Conservation (phyloP, 2,113 vertebrate genomes). For the Cynocephalus volans region DNA sequence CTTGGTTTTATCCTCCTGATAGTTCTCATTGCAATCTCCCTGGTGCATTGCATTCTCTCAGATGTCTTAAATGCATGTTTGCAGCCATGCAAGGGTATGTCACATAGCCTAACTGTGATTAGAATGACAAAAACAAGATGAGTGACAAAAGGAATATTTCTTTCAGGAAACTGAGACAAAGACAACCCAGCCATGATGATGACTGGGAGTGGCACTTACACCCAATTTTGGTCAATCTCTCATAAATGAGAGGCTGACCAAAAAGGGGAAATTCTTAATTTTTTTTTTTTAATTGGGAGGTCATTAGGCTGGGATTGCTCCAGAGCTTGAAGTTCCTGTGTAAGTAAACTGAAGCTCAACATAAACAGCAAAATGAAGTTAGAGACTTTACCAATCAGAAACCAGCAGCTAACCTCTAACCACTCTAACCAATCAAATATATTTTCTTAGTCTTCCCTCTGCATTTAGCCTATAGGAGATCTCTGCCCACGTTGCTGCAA, state of each 20-base stretch:
- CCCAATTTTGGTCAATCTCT: neutral
- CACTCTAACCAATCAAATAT: no score
- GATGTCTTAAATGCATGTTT: neutral
- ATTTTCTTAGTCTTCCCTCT: neutral
- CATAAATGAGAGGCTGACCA: neutral
- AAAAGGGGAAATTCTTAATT: neutral
- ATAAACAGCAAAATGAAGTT: neutral
- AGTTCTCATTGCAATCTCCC: neutral
- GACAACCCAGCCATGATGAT: neutral
- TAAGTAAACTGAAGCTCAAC: neutral
- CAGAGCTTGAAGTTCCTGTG: neutral
- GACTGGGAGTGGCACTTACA: neutral
- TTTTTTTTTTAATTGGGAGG: neutral
- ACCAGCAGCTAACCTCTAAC: neutral
- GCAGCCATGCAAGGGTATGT: neutral
- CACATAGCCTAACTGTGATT: neutral
- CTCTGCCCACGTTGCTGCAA: no score
- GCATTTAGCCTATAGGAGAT: neutral
- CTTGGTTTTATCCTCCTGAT: neutral
- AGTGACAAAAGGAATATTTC: neutral
- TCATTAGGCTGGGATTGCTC: neutral
- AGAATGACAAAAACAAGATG: neutral
- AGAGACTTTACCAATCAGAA: neutral
- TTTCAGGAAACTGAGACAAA: neutral
- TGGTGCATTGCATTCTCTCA: neutral